These are phyloP conservation scores for Geopemphigus sp. DNA, from an alignment of 1,140 invertebrate species.

Conservation along the genomic window DNA sequence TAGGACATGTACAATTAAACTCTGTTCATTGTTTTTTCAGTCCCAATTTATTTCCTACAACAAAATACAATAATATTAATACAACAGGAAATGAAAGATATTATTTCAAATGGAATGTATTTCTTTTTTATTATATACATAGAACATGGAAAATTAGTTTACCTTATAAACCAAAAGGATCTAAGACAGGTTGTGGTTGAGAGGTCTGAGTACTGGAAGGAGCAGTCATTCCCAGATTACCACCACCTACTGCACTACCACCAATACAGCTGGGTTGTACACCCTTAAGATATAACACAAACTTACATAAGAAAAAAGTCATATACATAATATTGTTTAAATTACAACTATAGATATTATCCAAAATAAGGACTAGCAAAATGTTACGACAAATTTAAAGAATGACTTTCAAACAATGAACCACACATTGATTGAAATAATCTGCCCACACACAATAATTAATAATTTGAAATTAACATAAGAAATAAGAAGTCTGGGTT, in stretches of 20 bases:
- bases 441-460: no score
- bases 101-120: no score
- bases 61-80: background rate
- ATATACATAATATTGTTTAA: background rate
- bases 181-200: slow-evolving; percentile 40
- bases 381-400: no score
- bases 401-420: no score
- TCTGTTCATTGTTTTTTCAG: slow-evolving; percentile 23
- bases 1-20: background rate
- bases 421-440: no score
- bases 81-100: background rate
- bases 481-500: no score
- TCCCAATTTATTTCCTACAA: slow-evolving; percentile 44
- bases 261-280: slow-evolving; percentile 47
- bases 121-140: background rate
- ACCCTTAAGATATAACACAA: slow-evolving; percentile 47
- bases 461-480: no score
- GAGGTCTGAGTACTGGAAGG: slow-evolving; percentile 35
- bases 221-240: slow-evolving; percentile 37
- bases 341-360: no score
- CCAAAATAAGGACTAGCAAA: no score
- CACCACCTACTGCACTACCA: slow-evolving; percentile 48
- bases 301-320: slow-evolving; percentile 22
- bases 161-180: slow-evolving; percentile 49
- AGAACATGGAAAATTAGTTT: slow-evolving; percentile 12